Percentiles rank a stretch among this genome's conserved stretches.
phyloP scores from a whole-genome alignment of 2,888 invertebrate genomes.

The Dicycla oo region DNA sequence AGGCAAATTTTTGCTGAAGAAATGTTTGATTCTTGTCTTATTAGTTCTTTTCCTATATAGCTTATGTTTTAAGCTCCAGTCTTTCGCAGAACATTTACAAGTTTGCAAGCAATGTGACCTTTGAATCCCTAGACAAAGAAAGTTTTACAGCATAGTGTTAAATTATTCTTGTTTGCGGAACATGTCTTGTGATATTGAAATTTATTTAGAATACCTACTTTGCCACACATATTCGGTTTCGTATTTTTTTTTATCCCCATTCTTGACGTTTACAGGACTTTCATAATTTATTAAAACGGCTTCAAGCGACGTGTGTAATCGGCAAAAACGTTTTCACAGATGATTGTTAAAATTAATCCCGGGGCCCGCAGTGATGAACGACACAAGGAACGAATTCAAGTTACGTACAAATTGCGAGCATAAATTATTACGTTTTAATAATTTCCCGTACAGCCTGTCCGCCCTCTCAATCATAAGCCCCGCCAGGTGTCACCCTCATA shows the following conservation, averaged over 20 bases:
- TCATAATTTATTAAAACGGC: conserved; percentile 44
- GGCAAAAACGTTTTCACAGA: conserved; percentile 80
- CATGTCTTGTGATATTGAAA: conserved; percentile 41
- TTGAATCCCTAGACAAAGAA: conserved; percentile 20
- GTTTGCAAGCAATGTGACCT: conserved; percentile 34
- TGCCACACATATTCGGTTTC: conserved; percentile 23
- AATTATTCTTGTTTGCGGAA: conserved; percentile 45
- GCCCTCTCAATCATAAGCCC: conserved; percentile 81
- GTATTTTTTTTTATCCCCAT: conserved; percentile 16
- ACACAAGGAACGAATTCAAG: conserved; percentile 88
- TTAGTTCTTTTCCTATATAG: not conserved
- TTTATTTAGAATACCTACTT: conserved; percentile 22
- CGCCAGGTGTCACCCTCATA: conserved; percentile 86
- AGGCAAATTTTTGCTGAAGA: conserved; percentile 4
- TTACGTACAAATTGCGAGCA: conserved; percentile 89
- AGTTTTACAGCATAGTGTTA: conserved; percentile 24
- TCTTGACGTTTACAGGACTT: conserved; percentile 20
- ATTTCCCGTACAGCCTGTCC: conserved; percentile 84
- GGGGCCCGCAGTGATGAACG: conserved; percentile 85
- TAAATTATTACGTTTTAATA: conserved; percentile 88
- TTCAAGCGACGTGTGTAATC: conserved; percentile 59
- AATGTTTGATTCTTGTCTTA: not conserved
- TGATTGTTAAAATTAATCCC: conserved; percentile 86
- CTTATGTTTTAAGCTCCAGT: not conserved
- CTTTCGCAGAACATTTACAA: not conserved